Conservation (phyloP, 1,140 invertebrate genomes). For the Papilio dardanus region DNA sequence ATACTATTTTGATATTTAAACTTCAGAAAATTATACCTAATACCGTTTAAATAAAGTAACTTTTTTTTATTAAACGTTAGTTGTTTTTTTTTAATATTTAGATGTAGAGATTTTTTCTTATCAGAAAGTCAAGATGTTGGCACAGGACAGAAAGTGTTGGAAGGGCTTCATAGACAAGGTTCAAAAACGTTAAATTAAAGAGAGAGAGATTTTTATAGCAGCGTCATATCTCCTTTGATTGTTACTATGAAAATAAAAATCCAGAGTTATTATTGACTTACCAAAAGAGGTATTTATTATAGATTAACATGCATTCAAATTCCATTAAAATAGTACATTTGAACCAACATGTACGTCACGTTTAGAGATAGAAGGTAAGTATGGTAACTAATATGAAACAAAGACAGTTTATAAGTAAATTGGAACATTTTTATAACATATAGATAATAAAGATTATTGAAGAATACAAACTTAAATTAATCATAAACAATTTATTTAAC, state of each 20-base stretch:
- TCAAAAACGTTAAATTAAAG: no score
- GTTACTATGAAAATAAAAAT: conserved; percentile 47
- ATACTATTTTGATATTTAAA: no score
- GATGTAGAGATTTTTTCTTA: no score
- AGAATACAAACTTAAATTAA: background rate
- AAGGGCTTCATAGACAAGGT: no score
- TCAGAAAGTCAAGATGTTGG: no score
- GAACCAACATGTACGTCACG: conserved; percentile 65
- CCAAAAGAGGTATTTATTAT: conserved; percentile 80
- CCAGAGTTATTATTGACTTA: conserved; percentile 62
- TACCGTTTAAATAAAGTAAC: no score
- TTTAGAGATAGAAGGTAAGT: conserved; percentile 41
- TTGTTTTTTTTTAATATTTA: no score
- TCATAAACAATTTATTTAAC: background rate
- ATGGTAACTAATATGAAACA: background rate
- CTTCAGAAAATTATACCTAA: no score
- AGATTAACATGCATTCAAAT: conserved; percentile 82
- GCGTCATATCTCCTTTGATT: background rate
- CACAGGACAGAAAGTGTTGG: no score
- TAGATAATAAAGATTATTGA: no score
- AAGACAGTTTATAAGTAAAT: background rate
- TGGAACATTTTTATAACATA: background rate
- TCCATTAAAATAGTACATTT: conserved; percentile 75
- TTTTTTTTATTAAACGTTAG: no score
- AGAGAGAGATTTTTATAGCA: no score